A percentile compares a stretch with the other conserved stretches of the same genome.
phyloP scores from a whole-genome alignment of 1,140 invertebrate species.

The Macrotrachela quadricornifera region DNA sequence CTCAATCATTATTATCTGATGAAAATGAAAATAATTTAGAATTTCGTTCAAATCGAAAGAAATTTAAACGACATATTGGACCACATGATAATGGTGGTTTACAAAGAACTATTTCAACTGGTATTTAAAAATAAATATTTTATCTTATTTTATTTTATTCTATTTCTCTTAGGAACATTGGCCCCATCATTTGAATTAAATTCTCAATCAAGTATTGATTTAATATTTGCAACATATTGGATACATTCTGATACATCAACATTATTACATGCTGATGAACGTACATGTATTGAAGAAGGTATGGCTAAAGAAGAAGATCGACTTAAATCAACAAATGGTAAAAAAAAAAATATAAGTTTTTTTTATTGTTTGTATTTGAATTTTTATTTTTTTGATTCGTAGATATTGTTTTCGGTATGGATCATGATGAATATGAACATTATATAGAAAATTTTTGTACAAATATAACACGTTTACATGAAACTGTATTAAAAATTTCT shows the following conservation, averaged over 20 bases:
- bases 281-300: conserved; percentile 28
- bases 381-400: neutral
- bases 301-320: conserved; percentile 20
- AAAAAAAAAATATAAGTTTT: conserved; percentile 6
- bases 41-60: neutral
- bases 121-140: conserved; percentile 8
- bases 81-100: conserved; percentile 31
- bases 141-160: neutral
- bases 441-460: conserved; percentile 28
- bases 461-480: conserved; percentile 12
- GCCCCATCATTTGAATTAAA: conserved; percentile 24
- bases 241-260: conserved; percentile 32
- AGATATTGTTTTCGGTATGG: conserved; percentile 21
- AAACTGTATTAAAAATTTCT: conserved; percentile 7
- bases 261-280: conserved; percentile 27
- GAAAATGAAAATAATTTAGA: too few species aligned
- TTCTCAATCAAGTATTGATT: conserved; percentile 27
- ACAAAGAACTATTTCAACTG: conserved; percentile 31
- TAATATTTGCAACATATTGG: conserved; percentile 37
- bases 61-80: conserved; percentile 27
- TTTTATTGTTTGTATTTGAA: neutral
- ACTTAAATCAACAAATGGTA: conserved; percentile 24
- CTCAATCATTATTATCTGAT: too few species aligned
- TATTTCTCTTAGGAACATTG: conserved; percentile 22
- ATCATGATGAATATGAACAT: conserved; percentile 32